These are phyloP conservation scores for Hanleya hanleyi DNA, from an alignment of 2,888 invertebrate species.

Conservation along the genomic window DNA sequence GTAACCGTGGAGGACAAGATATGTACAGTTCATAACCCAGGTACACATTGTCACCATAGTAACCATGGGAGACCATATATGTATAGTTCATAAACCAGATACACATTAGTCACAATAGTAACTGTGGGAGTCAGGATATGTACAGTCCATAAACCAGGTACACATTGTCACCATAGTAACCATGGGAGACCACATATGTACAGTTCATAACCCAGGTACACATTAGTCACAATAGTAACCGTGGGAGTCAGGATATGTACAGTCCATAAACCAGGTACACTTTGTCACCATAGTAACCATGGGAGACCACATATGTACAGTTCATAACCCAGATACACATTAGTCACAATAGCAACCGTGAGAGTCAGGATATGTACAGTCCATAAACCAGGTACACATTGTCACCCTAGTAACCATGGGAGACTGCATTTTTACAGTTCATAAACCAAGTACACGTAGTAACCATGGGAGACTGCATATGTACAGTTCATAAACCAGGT, in stretches of 20 bases:
- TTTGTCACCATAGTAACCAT: slow-evolving; percentile 78
- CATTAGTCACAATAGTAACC: no score
- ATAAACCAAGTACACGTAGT: slow-evolving; percentile 74
- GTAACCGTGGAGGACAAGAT: slow-evolving; percentile 72
- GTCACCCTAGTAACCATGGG: no score
- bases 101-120: slow-evolving; percentile 79
- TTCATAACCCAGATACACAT: slow-evolving; percentile 81
- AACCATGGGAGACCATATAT: slow-evolving; percentile 76
- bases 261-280: neutral
- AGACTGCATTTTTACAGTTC: neutral
- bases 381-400: neutral
- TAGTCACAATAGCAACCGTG: neutral
- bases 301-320: slow-evolving; percentile 74
- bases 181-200: slow-evolving; percentile 75
- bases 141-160: neutral
- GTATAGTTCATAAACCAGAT: slow-evolving; percentile 81
- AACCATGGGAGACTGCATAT: slow-evolving; percentile 76
- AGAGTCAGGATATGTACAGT: neutral
- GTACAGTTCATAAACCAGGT: slow-evolving; percentile 81
- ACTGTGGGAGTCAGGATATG: neutral
- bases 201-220: slow-evolving; percentile 81
- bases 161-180: slow-evolving; percentile 77
- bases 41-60: slow-evolving; percentile 81
- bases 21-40: slow-evolving; percentile 74
- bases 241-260: no score